Percentiles rank a stretch among this genome's conserved stretches.
These are phyloP conservation scores for Achatina immaculata DNA, from an alignment of 1,140 invertebrate species.

Conservation along the genomic window DNA sequence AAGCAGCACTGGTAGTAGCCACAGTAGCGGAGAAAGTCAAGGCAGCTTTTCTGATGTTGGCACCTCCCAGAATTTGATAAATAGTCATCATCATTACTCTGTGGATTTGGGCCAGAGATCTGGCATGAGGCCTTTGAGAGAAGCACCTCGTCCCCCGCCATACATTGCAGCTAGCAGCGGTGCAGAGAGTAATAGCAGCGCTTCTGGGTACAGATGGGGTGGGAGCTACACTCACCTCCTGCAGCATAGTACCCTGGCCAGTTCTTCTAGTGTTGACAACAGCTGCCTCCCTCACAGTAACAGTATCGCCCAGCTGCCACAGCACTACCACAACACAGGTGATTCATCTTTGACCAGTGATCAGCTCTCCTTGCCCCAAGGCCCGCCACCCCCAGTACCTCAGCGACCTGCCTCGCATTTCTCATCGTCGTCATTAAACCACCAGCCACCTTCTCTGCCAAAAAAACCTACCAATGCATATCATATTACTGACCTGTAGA, in stretches of 20 bases:
- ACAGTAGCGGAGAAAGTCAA: constrained; percentile 38
- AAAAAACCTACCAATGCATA: not conserved
- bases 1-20: constrained; percentile 30
- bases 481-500: constrained; percentile 39
- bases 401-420: constrained; percentile 23
- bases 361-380: not conserved
- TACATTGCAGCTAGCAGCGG: not conserved
- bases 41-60: constrained; percentile 25
- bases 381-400: constrained; percentile 29
- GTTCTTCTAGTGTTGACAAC: not conserved
- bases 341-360: not conserved
- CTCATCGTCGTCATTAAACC: not conserved
- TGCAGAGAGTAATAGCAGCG: not conserved
- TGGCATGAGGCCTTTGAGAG: not conserved
- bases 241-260: constrained; percentile 21
- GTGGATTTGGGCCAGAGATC: not conserved
- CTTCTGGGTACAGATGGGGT: not conserved
- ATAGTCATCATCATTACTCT: constrained; percentile 9
- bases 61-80: not conserved
- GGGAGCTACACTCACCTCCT: constrained; percentile 5
- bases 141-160: constrained; percentile 7
- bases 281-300: not conserved
- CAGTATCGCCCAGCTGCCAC: not conserved
- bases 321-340: not conserved
- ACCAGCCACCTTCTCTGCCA: not conserved